Evolutionary conservation across 2,888 invertebrate species (phyloP).

Genomic region (Amiota mariae): DNA sequence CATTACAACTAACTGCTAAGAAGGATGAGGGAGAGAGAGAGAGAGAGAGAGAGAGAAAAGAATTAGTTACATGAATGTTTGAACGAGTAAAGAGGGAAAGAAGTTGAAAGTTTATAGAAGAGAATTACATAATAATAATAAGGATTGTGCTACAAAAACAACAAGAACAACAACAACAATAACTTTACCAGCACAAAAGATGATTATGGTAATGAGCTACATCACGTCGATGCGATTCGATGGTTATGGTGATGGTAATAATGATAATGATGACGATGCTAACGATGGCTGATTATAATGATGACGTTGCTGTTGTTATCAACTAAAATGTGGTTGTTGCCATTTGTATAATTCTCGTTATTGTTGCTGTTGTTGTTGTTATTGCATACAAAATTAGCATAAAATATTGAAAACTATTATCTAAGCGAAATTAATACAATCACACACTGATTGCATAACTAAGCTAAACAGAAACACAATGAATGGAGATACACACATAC

Average conservation of each 20-base stretch:
- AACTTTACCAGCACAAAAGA: too few relatives aligned
- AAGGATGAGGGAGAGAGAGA: too few relatives aligned
- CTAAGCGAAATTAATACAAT: constrained; percentile 8
- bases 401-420: constrained; percentile 24
- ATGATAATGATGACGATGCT: constrained; percentile 33
- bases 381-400: constrained; percentile 13
- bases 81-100: too few relatives aligned
- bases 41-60: too few relatives aligned
- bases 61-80: too few relatives aligned
- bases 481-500: background rate
- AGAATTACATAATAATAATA: too few relatives aligned
- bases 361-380: constrained; percentile 9
- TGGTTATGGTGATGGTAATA: constrained; percentile 7
- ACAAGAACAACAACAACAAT: too few relatives aligned
- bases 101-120: too few relatives aligned
- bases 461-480: constrained; percentile 18
- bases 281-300: constrained; percentile 43
- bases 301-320: constrained; percentile 47
- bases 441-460: background rate
- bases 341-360: too few relatives aligned
- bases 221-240: background rate
- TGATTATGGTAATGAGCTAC: background rate
- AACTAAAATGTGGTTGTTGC: background rate
- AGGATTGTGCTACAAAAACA: too few relatives aligned
- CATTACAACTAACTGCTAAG: too few relatives aligned